Conservation (phyloP, 2,888 invertebrate species). For the Seira musarum region DNA sequence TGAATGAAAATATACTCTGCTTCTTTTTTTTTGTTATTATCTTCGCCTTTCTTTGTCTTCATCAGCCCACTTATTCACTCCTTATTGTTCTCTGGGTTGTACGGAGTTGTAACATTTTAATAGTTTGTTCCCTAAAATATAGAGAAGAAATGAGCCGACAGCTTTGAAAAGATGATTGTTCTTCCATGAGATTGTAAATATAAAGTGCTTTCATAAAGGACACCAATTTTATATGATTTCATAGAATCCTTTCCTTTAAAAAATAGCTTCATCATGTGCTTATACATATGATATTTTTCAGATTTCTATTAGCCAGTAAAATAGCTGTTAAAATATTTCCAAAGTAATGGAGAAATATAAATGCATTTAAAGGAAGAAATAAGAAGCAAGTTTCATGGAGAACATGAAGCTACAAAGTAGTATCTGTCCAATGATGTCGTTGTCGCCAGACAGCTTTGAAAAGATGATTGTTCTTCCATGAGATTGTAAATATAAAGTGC, state of each 20-base stretch:
- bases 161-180: slow-evolving; percentile 1
- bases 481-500: neutral
- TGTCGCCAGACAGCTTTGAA: slow-evolving; percentile 10
- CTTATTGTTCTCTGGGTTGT: neutral
- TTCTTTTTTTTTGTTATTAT: slow-evolving; percentile 49
- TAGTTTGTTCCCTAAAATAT: neutral
- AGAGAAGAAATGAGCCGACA: neutral
- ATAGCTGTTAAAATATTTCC: too few relatives aligned
- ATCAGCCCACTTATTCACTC: slow-evolving; percentile 26
- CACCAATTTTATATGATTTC: too few relatives aligned
- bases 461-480: neutral
- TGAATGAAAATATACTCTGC: slow-evolving; percentile 37
- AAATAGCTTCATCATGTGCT: neutral
- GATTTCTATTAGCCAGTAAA: neutral
- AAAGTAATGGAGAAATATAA: neutral
- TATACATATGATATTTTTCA: neutral
- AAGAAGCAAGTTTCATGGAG: neutral
- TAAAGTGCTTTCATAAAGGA: neutral
- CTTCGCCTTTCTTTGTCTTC: slow-evolving; percentile 53
- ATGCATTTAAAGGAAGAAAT: neutral
- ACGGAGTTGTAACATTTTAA: neutral
- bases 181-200: neutral
- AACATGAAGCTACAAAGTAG: slow-evolving; percentile 10
- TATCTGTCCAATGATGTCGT: slow-evolving; percentile 6
- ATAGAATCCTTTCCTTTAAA: neutral